Conservation (phyloP, 2,113 vertebrate genomes). For the Mesocricetus auratus region DNA sequence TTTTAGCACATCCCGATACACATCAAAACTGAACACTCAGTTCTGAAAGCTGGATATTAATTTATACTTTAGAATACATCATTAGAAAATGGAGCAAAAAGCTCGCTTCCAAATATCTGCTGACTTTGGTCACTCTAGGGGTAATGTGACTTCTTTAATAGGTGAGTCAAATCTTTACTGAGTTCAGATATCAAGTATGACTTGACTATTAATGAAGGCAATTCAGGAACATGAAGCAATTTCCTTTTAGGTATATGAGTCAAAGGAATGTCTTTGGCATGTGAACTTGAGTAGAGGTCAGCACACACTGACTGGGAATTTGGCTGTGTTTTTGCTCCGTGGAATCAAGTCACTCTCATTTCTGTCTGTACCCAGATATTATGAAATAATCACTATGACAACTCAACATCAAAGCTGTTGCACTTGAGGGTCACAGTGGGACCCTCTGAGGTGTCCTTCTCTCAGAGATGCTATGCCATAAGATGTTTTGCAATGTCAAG, state of each 20-base stretch:
- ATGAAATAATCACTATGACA: not conserved
- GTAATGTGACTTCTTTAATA: not conserved
- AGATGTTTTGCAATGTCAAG: not conserved
- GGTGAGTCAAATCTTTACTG: not conserved
- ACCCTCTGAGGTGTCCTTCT: not conserved
- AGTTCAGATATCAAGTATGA: slow-evolving; percentile 16
- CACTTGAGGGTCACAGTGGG: not conserved
- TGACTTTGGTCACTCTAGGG: not conserved
- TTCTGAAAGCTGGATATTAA: not conserved
- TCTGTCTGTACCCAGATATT: not conserved
- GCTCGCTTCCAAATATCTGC: not conserved
- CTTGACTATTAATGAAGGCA: slow-evolving; percentile 36
- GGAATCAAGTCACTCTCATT: not conserved
- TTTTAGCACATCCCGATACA: not conserved
- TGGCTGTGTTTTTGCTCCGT: not conserved
- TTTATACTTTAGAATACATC: slow-evolving; percentile 28
- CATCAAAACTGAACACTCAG: not conserved
- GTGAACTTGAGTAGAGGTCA: not conserved
- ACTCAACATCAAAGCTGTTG: not conserved
- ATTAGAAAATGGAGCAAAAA: not conserved
- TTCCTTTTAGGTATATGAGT: slow-evolving; percentile 34
- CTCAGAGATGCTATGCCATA: not conserved
- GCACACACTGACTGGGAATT: not conserved
- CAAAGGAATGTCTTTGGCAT: slow-evolving; percentile 12
- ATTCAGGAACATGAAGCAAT: slow-evolving; percentile 26